A percentile compares a stretch with the other conserved stretches of the same genome.
phyloP scores from a whole-genome alignment of 2,113 vertebrate genomes.

The Bujurquina vittata region DNA sequence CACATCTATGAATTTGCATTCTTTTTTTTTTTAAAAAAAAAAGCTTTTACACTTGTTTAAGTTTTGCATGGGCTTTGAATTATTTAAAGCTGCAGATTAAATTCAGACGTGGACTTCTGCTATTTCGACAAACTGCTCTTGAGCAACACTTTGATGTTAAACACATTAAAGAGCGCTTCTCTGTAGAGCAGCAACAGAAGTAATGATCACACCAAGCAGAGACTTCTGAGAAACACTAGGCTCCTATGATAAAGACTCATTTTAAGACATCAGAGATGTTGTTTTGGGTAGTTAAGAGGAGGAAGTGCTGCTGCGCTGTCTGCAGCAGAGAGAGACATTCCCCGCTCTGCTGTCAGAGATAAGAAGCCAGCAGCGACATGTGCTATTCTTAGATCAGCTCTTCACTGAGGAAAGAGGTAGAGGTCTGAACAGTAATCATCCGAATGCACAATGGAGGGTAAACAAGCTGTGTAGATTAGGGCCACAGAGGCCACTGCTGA shows the following conservation, averaged over 20 bases:
- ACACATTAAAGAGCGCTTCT: background rate
- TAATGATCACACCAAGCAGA: background rate
- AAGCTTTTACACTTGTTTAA: background rate
- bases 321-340: slow-evolving; percentile 5
- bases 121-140: background rate
- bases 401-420: slow-evolving; percentile 30
- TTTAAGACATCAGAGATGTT: background rate
- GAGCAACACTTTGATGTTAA: background rate
- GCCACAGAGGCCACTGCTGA: background rate
- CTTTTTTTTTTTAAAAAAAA: background rate
- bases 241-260: background rate
- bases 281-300: slow-evolving; percentile 12
- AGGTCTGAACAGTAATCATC: slow-evolving; percentile 37
- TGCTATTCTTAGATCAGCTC: slow-evolving; percentile 70
- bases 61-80: background rate
- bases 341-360: slow-evolving; percentile 63
- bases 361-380: slow-evolving; percentile 49
- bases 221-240: background rate
- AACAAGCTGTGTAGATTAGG: slow-evolving; percentile 1
- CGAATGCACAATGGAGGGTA: slow-evolving; percentile 16
- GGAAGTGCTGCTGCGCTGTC: slow-evolving; percentile 29
- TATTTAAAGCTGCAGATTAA: background rate
- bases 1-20: background rate
- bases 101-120: background rate
- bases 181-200: background rate